These are phyloP conservation scores for Patella pellucida DNA, from an alignment of 2,888 invertebrate species.

Conservation along the genomic window DNA sequence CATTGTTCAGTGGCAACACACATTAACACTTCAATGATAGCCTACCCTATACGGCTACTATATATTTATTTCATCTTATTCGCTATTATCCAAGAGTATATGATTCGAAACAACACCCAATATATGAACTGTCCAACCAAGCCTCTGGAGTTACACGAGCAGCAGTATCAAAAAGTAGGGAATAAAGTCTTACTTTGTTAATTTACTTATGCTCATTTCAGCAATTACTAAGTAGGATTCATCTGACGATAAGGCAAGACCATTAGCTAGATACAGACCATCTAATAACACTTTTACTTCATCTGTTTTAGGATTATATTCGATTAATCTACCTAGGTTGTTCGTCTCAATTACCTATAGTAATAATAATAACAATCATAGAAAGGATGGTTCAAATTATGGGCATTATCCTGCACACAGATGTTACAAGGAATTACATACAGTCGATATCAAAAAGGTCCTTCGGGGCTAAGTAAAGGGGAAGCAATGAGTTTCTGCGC, in stretches of 20 bases:
- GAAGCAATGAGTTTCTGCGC: too few relatives aligned
- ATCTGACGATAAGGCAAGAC: slow-evolving; percentile 49
- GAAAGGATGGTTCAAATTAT: too few relatives aligned
- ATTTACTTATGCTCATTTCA: slow-evolving; percentile 53
- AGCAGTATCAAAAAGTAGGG: not conserved
- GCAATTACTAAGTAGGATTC: slow-evolving; percentile 47
- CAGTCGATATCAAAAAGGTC: not conserved
- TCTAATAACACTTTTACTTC: slow-evolving; percentile 40
- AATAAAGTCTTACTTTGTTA: slow-evolving; percentile 43
- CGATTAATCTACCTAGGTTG: slow-evolving; percentile 50
- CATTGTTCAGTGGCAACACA: too few relatives aligned
- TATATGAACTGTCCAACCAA: not conserved
- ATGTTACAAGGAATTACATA: not conserved
- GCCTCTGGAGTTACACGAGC: not conserved
- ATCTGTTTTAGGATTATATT: slow-evolving; percentile 44
- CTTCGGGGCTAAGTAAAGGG: too few relatives aligned
- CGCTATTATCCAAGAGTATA: too few relatives aligned
- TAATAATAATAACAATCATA: too few relatives aligned
- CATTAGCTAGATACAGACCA: slow-evolving; percentile 58
- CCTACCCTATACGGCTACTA: too few relatives aligned
- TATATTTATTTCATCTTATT: too few relatives aligned
- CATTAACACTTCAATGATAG: too few relatives aligned
- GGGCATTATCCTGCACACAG: not conserved
- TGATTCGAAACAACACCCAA: too few relatives aligned
- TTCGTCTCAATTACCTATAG: slow-evolving; percentile 58